phyloP scores from a whole-genome alignment of 2,888 invertebrate genomes.

The Agrotis exclamationis region DNA sequence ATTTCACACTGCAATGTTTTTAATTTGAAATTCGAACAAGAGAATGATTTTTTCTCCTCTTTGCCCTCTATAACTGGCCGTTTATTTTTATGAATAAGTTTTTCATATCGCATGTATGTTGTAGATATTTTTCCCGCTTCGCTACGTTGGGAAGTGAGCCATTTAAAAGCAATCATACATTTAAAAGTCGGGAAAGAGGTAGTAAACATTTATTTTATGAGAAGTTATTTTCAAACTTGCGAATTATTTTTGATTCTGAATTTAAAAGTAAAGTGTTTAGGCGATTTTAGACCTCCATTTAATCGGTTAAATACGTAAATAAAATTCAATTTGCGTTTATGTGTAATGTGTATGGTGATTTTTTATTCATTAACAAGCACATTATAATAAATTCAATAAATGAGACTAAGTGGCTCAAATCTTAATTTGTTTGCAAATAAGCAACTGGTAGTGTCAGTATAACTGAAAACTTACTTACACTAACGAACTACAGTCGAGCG shows the following conservation, averaged over 20 bases:
- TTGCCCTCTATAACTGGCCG: constrained; percentile 5
- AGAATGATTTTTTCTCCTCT: constrained; percentile 35
- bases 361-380: no score
- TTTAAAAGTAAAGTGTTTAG: not conserved
- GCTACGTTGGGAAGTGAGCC: not conserved
- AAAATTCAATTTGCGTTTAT: not conserved
- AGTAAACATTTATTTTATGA: not conserved
- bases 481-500: no score
- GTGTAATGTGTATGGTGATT: no score
- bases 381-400: no score
- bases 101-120: constrained; percentile 30
- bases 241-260: not conserved
- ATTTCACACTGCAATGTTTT: constrained; percentile 62
- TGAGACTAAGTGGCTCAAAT: no score
- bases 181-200: not conserved
- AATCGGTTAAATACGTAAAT: not conserved
- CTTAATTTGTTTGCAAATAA: no score
- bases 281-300: not conserved
- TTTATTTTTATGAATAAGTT: constrained; percentile 51
- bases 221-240: not conserved
- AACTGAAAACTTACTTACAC: no score
- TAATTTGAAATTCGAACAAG: constrained; percentile 65
- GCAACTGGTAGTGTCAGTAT: no score
- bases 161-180: constrained; percentile 28
- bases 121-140: constrained; percentile 9